These are phyloP conservation scores for Patella depressa DNA, from an alignment of 2,888 invertebrate genomes.

Conservation along the genomic window DNA sequence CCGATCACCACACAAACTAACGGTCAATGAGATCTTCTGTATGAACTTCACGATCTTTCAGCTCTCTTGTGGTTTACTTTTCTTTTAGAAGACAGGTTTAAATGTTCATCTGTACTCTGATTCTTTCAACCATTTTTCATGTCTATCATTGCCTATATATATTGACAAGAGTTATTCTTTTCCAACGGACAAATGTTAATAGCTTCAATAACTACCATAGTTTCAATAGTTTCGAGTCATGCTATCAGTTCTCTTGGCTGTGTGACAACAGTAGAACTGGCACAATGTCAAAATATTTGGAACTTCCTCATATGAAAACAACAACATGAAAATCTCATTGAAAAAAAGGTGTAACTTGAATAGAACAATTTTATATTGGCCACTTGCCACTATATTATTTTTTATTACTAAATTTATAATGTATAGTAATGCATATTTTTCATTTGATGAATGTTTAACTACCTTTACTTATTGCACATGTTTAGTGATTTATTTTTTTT, in stretches of 20 bases:
- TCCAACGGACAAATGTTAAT: constrained; percentile 1
- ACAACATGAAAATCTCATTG: constrained; percentile 6
- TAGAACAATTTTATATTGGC: not conserved
- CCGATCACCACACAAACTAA: too few species aligned
- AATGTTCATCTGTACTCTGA: too few species aligned
- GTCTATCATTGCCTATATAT: not conserved
- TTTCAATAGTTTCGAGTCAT: constrained; percentile 5
- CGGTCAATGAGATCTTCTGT: too few species aligned
- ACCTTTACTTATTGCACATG: too few species aligned
- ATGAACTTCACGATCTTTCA: too few species aligned
- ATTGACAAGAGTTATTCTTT: not conserved
- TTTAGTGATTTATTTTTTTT: too few species aligned
- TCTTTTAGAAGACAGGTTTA: too few species aligned
- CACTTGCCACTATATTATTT: not conserved
- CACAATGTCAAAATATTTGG: constrained; percentile 4
- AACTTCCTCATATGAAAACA: constrained; percentile 13
- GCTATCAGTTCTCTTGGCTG: constrained; percentile 5
- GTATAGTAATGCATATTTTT: too few species aligned
- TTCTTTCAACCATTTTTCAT: too few species aligned
- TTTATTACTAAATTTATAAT: too few species aligned
- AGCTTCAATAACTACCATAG: not conserved
- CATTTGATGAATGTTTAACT: too few species aligned
- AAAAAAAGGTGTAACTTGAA: not conserved
- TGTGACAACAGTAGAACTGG: constrained; percentile 3
- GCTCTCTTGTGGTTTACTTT: too few species aligned